These are phyloP conservation scores for Thaumetopoea pityocampa DNA, from an alignment of 1,140 invertebrate genomes.

Conservation along the genomic window DNA sequence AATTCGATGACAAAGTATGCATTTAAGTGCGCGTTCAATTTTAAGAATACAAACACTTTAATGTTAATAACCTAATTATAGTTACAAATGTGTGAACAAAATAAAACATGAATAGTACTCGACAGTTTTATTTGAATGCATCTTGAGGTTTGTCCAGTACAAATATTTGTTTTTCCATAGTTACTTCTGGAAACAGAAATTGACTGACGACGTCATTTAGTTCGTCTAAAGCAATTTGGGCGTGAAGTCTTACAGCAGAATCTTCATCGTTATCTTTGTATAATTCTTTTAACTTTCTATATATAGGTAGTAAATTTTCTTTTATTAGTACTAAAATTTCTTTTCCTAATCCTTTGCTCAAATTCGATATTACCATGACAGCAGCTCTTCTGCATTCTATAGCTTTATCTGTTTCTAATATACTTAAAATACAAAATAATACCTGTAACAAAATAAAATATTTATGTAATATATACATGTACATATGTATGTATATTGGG, in stretches of 20 bases:
- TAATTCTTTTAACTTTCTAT: slow-evolving; percentile 81
- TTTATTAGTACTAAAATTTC: slow-evolving; percentile 81
- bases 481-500: too few species aligned
- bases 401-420: slow-evolving; percentile 82
- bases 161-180: slow-evolving; percentile 80
- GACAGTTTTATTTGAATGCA: slow-evolving; percentile 48
- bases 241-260: slow-evolving; percentile 82
- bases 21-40: not conserved
- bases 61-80: too few species aligned
- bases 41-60: slow-evolving; percentile 13
- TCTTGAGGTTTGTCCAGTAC: slow-evolving; percentile 54
- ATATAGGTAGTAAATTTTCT: slow-evolving; percentile 81
- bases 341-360: slow-evolving; percentile 84
- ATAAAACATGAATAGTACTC: slow-evolving; percentile 31
- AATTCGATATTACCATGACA: slow-evolving; percentile 82
- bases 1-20: too few species aligned
- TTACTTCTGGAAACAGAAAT: slow-evolving; percentile 76
- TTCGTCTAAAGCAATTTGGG: slow-evolving; percentile 85
- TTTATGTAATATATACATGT: too few species aligned
- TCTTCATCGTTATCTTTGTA: slow-evolving; percentile 80
- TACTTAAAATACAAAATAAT: slow-evolving; percentile 80
- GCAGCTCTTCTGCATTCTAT: slow-evolving; percentile 87
- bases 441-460: slow-evolving; percentile 74
- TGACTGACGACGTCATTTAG: slow-evolving; percentile 82
- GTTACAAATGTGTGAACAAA: slow-evolving; percentile 41